Conservation (phyloP, 2,113 vertebrate species). For the Xenotilapia caudafasciata region DNA sequence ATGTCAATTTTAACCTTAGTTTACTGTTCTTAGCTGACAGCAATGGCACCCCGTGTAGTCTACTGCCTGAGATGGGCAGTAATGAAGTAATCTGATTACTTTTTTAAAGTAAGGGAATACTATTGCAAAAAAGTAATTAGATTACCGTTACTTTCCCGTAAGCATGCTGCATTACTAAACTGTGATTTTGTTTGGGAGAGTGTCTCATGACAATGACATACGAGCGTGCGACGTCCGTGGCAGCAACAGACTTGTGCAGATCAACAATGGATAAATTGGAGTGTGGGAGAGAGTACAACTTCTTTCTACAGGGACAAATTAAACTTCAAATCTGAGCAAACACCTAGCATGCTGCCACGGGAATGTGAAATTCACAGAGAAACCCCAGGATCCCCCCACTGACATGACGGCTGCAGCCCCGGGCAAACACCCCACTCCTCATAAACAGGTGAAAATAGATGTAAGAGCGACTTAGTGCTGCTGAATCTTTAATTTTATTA, state of each 20-base stretch:
- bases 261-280: neutral
- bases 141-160: neutral
- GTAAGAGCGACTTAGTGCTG: neutral
- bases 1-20: neutral
- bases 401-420: neutral
- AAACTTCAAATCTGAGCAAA: neutral
- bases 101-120: neutral
- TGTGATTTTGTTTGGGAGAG: neutral
- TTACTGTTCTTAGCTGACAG: neutral
- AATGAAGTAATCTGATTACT: neutral
- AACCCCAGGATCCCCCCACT: neutral
- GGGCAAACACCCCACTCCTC: neutral
- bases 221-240: fast-evolving
- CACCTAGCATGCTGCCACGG: neutral
- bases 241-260: neutral
- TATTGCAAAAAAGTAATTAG: neutral
- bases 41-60: neutral
- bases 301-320: neutral
- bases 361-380: neutral
- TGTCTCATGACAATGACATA: neutral
- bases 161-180: neutral
- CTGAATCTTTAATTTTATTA: neutral
- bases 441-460: neutral
- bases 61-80: neutral
- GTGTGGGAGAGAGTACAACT: neutral